Evolutionary conservation across 2,888 invertebrate species (phyloP), one percentile per base, ranked within the genome.

Genomic region (Dorcus parallelipipedus): DNA sequence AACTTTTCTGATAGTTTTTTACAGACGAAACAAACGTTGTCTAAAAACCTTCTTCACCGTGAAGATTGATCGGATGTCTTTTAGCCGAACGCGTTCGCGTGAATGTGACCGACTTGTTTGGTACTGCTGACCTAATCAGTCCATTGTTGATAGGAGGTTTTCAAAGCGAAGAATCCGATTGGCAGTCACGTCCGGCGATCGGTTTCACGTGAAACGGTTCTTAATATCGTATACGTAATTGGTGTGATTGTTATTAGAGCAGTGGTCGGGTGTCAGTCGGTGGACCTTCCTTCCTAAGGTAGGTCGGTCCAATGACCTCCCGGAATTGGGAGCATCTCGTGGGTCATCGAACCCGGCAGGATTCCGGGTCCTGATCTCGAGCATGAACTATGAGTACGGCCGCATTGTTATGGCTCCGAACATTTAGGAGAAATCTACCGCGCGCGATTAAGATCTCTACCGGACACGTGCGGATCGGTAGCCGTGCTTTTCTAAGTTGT

Each of bases 311-410:
- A 62, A 56, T 62, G 65, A 65, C 59, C 63, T 58, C 60, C 58
- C 48, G 55, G 61, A 63, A 65, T 65, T 65, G 63, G 65, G 58
- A 65, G 58, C 60, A 65, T 51, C 56, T 53, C 50, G 56, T 41
- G 3, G 64, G 59, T 64, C 58, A 53, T 56, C 56, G 63, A 61
- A 63, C 58, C 49, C 54, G 49, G 39, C 54, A 58, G 57, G 57
- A 60, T 62, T 61, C 59, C 54, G 59, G 61, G 59, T 61, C 59
- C 61, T 58, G 52, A 60, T 59, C 60, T 61, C 58, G 56, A 33
- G 48, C 41, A 58, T 56, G 54, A 59, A 49, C 61, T 62, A 57
- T 59, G 59, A 56, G 47, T 59, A 59, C 52, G 54, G 53, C 58
- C 54, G 54, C 62, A 55, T 54, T 59, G 59, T 59, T 50, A 52